Conservation (phyloP, 2,888 invertebrate species). For the Metalampra italica region DNA sequence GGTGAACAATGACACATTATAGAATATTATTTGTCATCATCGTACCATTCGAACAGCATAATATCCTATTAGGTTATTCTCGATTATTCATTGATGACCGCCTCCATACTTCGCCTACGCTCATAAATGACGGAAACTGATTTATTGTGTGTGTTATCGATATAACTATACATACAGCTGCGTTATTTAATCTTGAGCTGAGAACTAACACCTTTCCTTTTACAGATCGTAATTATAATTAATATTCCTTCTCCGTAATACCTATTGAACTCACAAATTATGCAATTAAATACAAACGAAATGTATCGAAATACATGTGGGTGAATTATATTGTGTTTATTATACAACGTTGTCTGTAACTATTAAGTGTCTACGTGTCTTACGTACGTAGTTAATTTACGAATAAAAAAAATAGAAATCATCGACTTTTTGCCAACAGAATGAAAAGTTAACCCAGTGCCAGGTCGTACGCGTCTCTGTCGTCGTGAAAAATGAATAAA, state of each 20-base stretch:
- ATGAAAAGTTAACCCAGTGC: constrained; percentile 67
- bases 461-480: constrained; percentile 69
- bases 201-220: too few relatives aligned
- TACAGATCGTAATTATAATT: too few relatives aligned
- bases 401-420: constrained; percentile 5
- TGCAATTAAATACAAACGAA: too few relatives aligned
- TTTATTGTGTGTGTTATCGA: constrained; percentile 23
- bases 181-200: too few relatives aligned
- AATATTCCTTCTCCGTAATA: too few relatives aligned
- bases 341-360: too few relatives aligned
- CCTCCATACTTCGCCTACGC: constrained; percentile 51
- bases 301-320: too few relatives aligned
- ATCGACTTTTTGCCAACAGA: constrained; percentile 34
- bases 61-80: constrained; percentile 39
- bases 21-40: constrained; percentile 22
- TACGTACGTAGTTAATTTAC: too few relatives aligned
- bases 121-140: constrained; percentile 40
- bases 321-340: too few relatives aligned
- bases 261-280: too few relatives aligned
- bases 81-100: constrained; percentile 32
- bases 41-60: constrained; percentile 24
- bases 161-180: background rate
- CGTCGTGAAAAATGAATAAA: constrained; percentile 74
- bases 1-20: constrained; percentile 24
- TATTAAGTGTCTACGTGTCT: too few relatives aligned